phyloP scores from a whole-genome alignment of 2,888 invertebrate species.

The Chromoteleia sp. region DNA sequence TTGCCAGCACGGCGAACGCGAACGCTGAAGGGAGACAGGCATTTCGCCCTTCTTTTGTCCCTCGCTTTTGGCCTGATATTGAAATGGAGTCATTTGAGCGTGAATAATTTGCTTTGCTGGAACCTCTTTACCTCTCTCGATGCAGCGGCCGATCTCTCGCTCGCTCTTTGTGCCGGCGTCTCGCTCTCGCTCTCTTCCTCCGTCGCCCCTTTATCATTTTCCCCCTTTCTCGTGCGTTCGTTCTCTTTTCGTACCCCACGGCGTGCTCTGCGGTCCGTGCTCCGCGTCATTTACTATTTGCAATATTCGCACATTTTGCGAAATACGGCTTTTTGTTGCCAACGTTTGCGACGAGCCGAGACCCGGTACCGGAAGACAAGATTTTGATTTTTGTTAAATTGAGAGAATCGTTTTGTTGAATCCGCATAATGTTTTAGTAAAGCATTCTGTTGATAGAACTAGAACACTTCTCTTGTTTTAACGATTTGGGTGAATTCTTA shows the following conservation, averaged over 20 bases:
- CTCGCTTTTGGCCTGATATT: slow-evolving; percentile 86
- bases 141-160: slow-evolving; percentile 70
- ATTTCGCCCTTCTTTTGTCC: slow-evolving; percentile 87
- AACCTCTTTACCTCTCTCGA: slow-evolving; percentile 75
- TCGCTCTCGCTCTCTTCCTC: slow-evolving; percentile 29
- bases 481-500: too few species aligned
- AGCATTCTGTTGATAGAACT: too few species aligned
- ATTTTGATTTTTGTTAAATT: not conserved
- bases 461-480: too few species aligned
- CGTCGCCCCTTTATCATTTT: slow-evolving; percentile 48
- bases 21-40: slow-evolving; percentile 83
- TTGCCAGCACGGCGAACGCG: slow-evolving; percentile 77
- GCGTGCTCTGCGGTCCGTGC: slow-evolving; percentile 29
- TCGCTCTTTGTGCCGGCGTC: slow-evolving; percentile 46
- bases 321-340: slow-evolving; percentile 16
- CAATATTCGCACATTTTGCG: slow-evolving; percentile 46
- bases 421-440: too few species aligned
- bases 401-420: too few species aligned
- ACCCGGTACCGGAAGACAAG: too few species aligned
- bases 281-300: slow-evolving; percentile 37
- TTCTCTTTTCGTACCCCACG: slow-evolving; percentile 37
- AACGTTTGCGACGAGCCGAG: not conserved
- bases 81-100: slow-evolving; percentile 90
- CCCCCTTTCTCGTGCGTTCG: slow-evolving; percentile 31
- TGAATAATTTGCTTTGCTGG: slow-evolving; percentile 89